A percentile compares a stretch with the other conserved stretches of the same genome.
These are phyloP conservation scores for Aphis gossypii DNA, from an alignment of 1,140 invertebrate species.

Conservation along the genomic window DNA sequence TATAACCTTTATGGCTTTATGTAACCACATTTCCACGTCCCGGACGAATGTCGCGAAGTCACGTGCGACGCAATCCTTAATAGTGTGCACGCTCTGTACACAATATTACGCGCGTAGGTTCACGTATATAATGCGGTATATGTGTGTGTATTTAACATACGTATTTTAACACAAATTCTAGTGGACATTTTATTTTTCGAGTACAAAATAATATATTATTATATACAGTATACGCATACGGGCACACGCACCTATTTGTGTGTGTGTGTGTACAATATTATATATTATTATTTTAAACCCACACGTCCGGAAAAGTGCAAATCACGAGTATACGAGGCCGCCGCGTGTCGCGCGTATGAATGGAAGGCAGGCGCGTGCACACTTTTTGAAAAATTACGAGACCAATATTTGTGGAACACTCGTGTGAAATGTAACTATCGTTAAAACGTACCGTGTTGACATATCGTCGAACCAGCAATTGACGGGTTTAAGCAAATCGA, in stretches of 20 bases:
- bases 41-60: not conserved
- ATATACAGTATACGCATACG: not conserved
- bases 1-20: not conserved
- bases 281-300: slow-evolving; percentile 19
- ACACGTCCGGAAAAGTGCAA: not conserved
- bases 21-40: not conserved
- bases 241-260: not conserved
- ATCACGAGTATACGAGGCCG: not conserved
- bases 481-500: not conserved
- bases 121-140: not conserved
- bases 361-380: not conserved
- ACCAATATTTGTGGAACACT: slow-evolving; percentile 10
- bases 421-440: not conserved
- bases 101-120: slow-evolving; percentile 1
- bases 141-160: not conserved
- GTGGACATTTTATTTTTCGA: slow-evolving; percentile 16
- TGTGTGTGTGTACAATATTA: not conserved
- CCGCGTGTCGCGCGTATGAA: not conserved
- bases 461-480: not conserved
- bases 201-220: not conserved
- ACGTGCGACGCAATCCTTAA: slow-evolving; percentile 11
- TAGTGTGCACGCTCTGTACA: slow-evolving; percentile 1
- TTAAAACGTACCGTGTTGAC: not conserved
- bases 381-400: not conserved
- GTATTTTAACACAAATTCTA: not conserved